Evolutionary conservation across 92 coral and sea anemone species (phyloP).

Genomic region (Hydrozoanthus gracilis): DNA sequence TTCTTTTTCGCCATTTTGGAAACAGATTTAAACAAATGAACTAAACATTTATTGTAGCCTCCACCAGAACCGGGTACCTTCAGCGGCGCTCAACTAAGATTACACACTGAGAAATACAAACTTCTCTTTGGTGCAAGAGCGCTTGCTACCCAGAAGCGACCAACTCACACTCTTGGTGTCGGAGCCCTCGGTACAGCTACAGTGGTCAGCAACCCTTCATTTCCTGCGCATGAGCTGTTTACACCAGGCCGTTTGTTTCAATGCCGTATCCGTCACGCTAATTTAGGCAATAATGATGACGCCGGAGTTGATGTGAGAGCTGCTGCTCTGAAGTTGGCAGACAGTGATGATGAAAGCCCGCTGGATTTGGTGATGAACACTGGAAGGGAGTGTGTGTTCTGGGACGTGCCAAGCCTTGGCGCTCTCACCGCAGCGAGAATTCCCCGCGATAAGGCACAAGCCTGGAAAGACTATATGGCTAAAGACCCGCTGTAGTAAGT

Average conservation of each 20-base stretch:
- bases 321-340: constrained; percentile 54
- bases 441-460: constrained; percentile 21
- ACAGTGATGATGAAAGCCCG: constrained; percentile 50
- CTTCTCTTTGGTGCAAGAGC: too few relatives aligned
- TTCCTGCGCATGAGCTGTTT: not conserved
- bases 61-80: too few relatives aligned
- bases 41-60: too few relatives aligned
- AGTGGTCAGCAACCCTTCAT: constrained; percentile 46
- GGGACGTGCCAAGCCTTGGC: constrained; percentile 40
- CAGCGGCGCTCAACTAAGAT: too few relatives aligned
- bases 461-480: constrained; percentile 48
- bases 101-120: too few relatives aligned
- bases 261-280: constrained; percentile 42
- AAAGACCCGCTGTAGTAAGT: constrained; percentile 65
- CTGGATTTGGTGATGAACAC: constrained; percentile 59
- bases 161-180: not conserved
- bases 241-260: constrained; percentile 42
- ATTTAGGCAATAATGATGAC: constrained; percentile 37
- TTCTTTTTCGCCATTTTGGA: too few relatives aligned
- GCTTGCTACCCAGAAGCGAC: too few relatives aligned
- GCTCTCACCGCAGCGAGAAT: constrained; percentile 36
- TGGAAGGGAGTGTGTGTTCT: constrained; percentile 52
- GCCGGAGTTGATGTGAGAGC: constrained; percentile 49
- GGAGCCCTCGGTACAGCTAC: too few relatives aligned
- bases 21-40: too few relatives aligned